Evolutionary conservation across 2,888 invertebrate species (phyloP).

Genomic region (Polydrusus cervinus): DNA sequence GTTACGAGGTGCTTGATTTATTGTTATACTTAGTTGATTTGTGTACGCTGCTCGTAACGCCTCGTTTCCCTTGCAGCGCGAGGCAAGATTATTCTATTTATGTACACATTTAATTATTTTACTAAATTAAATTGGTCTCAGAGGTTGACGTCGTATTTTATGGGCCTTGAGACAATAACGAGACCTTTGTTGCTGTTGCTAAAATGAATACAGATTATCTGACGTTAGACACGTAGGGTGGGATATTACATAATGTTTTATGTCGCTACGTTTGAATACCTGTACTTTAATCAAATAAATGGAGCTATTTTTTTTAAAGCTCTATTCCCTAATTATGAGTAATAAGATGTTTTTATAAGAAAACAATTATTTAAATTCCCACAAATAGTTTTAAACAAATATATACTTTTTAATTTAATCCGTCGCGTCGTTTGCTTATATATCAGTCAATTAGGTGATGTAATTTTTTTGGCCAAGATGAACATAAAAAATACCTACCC

Average conservation of each 20-base stretch:
- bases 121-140: constrained; percentile 57
- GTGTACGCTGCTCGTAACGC: constrained; percentile 60
- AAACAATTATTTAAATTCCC: too few relatives aligned
- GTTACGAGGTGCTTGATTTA: constrained; percentile 64
- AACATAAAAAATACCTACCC: too few relatives aligned
- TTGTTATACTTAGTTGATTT: constrained; percentile 63
- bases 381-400: too few relatives aligned
- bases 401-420: too few relatives aligned
- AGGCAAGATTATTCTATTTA: constrained; percentile 59
- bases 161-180: constrained; percentile 46
- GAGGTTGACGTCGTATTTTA: constrained; percentile 50
- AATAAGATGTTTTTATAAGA: too few relatives aligned
- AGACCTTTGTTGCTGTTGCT: constrained; percentile 39
- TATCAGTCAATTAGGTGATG: too few relatives aligned
- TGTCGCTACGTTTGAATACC: too few relatives aligned
- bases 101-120: constrained; percentile 57
- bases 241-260: background rate
- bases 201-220: constrained; percentile 38
- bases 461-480: too few relatives aligned
- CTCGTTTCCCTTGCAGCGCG: constrained; percentile 56
- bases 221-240: constrained; percentile 8
- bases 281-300: too few relatives aligned
- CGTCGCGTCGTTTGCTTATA: too few relatives aligned
- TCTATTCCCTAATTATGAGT: too few relatives aligned
- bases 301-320: too few relatives aligned